Conservation (phyloP, 2,888 invertebrate genomes). For the Antitype chi region DNA sequence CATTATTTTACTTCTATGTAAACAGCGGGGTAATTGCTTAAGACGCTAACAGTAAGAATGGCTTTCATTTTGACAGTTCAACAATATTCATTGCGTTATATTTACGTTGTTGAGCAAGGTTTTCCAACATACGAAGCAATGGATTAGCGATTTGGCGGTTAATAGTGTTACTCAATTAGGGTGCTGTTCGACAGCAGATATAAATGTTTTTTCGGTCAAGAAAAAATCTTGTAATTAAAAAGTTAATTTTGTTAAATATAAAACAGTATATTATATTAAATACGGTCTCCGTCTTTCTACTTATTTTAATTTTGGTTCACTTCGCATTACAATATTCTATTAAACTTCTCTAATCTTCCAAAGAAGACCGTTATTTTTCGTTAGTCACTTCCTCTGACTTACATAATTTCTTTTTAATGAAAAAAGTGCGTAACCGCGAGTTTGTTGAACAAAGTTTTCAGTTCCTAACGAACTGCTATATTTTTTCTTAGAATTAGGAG, state of each 20-base stretch:
- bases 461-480: constrained; percentile 3
- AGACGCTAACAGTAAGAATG: no score
- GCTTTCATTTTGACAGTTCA: no score
- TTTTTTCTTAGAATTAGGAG: constrained; percentile 12
- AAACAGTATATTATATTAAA: no score
- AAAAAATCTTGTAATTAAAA: not conserved
- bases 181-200: not conserved
- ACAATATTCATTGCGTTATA: no score
- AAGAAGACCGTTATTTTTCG: constrained; percentile 26
- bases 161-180: not conserved
- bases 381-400: constrained; percentile 3
- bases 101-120: no score
- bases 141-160: no score
- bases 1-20: not conserved
- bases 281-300: no score
- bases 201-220: not conserved
- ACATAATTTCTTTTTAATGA: constrained; percentile 43
- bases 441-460: constrained; percentile 23
- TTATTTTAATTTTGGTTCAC: not conserved
- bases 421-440: constrained; percentile 23
- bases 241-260: not conserved
- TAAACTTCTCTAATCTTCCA: constrained; percentile 29
- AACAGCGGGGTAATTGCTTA: no score
- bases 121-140: no score
- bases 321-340: constrained; percentile 23